phyloP scores from a whole-genome alignment of 1,140 invertebrate genomes.

The Drosophila ficusphila region DNA sequence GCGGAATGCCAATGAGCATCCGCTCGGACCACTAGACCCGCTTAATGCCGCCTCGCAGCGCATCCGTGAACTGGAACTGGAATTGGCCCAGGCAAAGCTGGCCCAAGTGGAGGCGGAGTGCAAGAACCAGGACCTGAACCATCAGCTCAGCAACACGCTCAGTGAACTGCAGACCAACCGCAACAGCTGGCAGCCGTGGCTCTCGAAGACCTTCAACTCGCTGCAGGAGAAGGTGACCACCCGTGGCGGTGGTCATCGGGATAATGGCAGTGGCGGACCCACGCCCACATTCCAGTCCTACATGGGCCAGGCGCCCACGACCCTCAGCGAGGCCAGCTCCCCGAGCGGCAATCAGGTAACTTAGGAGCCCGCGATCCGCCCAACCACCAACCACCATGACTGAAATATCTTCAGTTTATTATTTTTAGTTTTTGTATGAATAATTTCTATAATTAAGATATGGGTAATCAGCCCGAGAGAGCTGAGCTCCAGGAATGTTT shows the following conservation, averaged over 20 bases:
- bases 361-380: slow-evolving; percentile 26
- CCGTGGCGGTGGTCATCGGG: slow-evolving; percentile 57
- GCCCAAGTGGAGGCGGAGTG: slow-evolving; percentile 98
- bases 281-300: slow-evolving; percentile 83
- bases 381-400: slow-evolving; percentile 10
- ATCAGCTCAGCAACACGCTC: slow-evolving; percentile 93
- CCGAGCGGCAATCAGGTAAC: slow-evolving; percentile 82
- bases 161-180: slow-evolving; percentile 90
- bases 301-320: slow-evolving; percentile 62
- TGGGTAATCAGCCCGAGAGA: slow-evolving; percentile 1
- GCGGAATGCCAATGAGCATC: slow-evolving; percentile 59
- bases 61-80: slow-evolving; percentile 96
- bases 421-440: slow-evolving; percentile 27
- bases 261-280: slow-evolving; percentile 40
- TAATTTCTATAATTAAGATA: slow-evolving; percentile 20
- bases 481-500: slow-evolving; percentile 22
- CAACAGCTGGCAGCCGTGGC: slow-evolving; percentile 93
- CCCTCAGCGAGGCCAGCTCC: slow-evolving; percentile 77
- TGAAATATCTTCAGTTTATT: slow-evolving; percentile 21
- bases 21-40: slow-evolving; percentile 80
- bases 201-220: slow-evolving; percentile 90
- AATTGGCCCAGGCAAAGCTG: slow-evolving; percentile 97
- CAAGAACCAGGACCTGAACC: slow-evolving; percentile 97
- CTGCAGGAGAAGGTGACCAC: slow-evolving; percentile 83
- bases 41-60: slow-evolving; percentile 86